Evolutionary conservation across 2,113 vertebrate species (phyloP), one percentile per base, ranked within the genome.

Genomic region (Coturnix japonica): DNA sequence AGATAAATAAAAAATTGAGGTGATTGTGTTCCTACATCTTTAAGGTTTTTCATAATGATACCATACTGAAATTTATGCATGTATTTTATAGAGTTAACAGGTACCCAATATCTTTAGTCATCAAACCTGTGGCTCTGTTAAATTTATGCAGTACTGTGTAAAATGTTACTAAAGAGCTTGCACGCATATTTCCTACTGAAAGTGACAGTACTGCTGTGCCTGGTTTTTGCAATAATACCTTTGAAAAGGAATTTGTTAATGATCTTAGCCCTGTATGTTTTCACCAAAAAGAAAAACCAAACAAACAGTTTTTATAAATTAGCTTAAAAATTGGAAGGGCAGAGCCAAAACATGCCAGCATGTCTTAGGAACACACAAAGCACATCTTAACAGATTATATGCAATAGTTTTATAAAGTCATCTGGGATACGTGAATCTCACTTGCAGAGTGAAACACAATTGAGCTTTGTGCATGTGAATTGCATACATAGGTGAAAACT

Each of bases 141-240:
- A 69, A 61, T 93, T 83, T 90, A 43, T 69, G 69, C 33, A 82
- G n/a, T 63, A 43, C 18, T 8, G 9, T 11, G 10, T 59, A 30
- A 83, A 90, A 54, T 76, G 9, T 85, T 83, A 59, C 31, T 56
- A 35, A 73, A 88, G 60, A 67, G n/a, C 28, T 73, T 94, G 28
- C 43, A 87, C 54, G 76, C 8, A 2, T 78, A 30, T 67, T 87
- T 95, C 43, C 81, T 88, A 19, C 23, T 91, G 66, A 41, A 84
- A 65, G 28, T 87, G 53, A 37, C 63, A 76, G 37, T 87, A 59
- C 28, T 85, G 33, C 1, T 76, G 7, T 79, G 37, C 30, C 57
- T 66, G 3, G 0, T 2, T 0, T 1, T 94, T 59, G 76, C 20
- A 37, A 20, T 74, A 51, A 43, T 31, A 41, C 7, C 11, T 95